phyloP scores from a whole-genome alignment of 92 coral and sea anemone genomes.

The Scolanthus callimorphus region DNA sequence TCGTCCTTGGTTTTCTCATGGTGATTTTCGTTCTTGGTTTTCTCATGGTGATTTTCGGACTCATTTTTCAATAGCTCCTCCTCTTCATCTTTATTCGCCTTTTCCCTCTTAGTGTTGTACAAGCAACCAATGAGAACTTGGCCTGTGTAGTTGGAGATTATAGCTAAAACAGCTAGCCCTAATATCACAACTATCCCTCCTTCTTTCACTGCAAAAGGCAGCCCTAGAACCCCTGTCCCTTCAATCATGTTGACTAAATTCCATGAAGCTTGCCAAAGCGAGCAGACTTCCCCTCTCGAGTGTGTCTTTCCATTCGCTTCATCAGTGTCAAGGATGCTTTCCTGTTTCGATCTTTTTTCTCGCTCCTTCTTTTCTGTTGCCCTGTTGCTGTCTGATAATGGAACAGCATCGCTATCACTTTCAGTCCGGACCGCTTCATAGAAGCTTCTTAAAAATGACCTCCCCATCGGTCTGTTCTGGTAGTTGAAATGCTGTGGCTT shows the following conservation, averaged over 20 bases:
- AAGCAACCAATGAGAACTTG: constrained; percentile 39
- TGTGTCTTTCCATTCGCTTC: neutral
- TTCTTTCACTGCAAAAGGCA: constrained; percentile 46
- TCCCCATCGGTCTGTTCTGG: too few species aligned
- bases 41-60: neutral
- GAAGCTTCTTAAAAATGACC: too few species aligned
- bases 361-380: neutral
- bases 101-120: constrained; percentile 17
- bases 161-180: constrained; percentile 32
- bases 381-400: constrained; percentile 1
- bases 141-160: constrained; percentile 55
- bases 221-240: constrained; percentile 45
- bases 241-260: constrained; percentile 47
- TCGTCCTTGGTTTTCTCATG: too few species aligned
- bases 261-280: constrained; percentile 46
- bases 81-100: neutral
- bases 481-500: too few species aligned
- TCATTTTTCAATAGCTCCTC: neutral
- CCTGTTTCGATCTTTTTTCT: too few species aligned
- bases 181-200: constrained; percentile 43
- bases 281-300: neutral
- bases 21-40: neutral
- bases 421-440: too few species aligned
- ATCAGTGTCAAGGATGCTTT: neutral
- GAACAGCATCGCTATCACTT: constrained; percentile 30